Percentiles rank a stretch among this genome's conserved stretches.
These are phyloP conservation scores for Hemiprocne comata DNA, from an alignment of 2,113 vertebrate species.

Conservation along the genomic window DNA sequence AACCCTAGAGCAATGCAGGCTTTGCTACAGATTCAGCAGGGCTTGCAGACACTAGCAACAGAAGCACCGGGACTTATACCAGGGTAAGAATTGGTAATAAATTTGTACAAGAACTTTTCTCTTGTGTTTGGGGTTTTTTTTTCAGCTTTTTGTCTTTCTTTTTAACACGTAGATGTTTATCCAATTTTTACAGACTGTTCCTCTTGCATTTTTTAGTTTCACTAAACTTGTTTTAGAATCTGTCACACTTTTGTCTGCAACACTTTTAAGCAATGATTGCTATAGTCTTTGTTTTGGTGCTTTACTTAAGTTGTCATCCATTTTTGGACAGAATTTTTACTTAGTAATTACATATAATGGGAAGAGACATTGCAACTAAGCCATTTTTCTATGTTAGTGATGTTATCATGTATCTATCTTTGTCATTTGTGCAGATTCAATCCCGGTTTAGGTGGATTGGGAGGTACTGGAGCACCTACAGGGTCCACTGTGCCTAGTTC, in stretches of 20 bases:
- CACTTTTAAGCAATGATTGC: background rate
- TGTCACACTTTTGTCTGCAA: background rate
- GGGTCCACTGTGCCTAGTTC: constrained; percentile 59
- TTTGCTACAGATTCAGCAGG: constrained; percentile 90
- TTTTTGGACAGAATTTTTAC: background rate
- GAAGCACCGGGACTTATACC: constrained; percentile 88
- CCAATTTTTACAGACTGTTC: background rate
- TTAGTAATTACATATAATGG: background rate
- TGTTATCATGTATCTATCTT: background rate
- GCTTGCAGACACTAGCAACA: constrained; percentile 86
- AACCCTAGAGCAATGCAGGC: constrained; percentile 92
- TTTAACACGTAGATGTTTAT: background rate
- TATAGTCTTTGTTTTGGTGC: background rate
- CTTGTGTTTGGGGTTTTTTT: background rate
- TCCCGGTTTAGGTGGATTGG: constrained; percentile 70
- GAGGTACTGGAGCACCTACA: constrained; percentile 61
- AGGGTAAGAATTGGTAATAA: constrained; percentile 69
- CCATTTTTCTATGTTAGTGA: background rate
- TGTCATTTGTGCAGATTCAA: constrained; percentile 53
- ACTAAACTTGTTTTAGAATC: background rate
- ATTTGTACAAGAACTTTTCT: background rate
- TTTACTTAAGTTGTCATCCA: background rate
- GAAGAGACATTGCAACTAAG: background rate
- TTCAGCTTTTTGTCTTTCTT: background rate
- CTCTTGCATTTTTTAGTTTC: background rate